Evolutionary conservation across 2,113 vertebrate genomes (phyloP), one percentile per base, ranked within the genome.

Genomic region (Proterorhinus semilunaris): DNA sequence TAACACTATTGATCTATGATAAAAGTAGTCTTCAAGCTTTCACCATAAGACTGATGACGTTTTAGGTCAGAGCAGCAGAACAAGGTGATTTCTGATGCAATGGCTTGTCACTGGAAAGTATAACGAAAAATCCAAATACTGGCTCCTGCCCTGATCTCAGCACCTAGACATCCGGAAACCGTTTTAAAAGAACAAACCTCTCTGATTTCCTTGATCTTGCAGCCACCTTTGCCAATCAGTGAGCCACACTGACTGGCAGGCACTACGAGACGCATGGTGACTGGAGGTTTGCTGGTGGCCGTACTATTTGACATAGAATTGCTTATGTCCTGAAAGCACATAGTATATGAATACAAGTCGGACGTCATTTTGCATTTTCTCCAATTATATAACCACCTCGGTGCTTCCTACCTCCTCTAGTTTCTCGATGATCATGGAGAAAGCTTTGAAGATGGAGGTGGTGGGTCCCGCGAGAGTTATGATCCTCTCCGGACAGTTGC

Each of bases 341-440:
- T 21, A 10, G 55, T 17, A 57, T 27, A 10, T 4, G 10, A 46
- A 47, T 46, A n/a, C 21, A 7, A 59, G 0, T 8, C 1, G 0
- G 4, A 9, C 15, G 8, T n/a, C 11, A 36, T n/a, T 7, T 45
- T 1, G 58, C 7, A n/a, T 4, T 45, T 59, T 15, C 27, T 8
- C 6, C 12, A 15, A 5, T 61, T 59, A 44, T 6, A 15, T 6
- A 16, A 44, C 15, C 55, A 17, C 7, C 52, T 1, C 3, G 53
- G 36, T 44, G 10, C 5, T 44, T 85, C 92, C 10, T 81, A 98
- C 97, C 96, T 99, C 97, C 92, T 99, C 97, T 90, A 99, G 94
- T 93, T 99, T 99, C 89, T 99, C 96, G 74, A 98, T 99, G 88
- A 98, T 99, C 96, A 98, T 99, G 67, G 97, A 96, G 91, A 99